These are phyloP conservation scores for Zosterops pallidus DNA, from an alignment of 2,113 vertebrate genomes.

Conservation along the genomic window DNA sequence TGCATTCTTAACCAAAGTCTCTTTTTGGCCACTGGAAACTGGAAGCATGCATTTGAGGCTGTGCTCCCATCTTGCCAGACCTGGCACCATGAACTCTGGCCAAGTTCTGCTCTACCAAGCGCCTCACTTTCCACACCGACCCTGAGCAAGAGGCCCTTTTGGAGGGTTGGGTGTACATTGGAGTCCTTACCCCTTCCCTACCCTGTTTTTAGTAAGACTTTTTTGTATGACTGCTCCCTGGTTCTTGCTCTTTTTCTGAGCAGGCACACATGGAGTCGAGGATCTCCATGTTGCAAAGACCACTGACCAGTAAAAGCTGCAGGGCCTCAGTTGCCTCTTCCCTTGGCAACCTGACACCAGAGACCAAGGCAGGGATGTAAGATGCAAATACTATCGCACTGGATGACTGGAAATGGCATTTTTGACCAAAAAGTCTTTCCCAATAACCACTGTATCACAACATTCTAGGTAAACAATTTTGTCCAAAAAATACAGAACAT, in stretches of 20 bases:
- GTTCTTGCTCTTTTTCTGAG: not conserved
- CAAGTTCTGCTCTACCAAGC: not conserved
- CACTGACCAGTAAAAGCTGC: fast-evolving
- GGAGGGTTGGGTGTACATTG: not conserved
- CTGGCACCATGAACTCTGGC: not conserved
- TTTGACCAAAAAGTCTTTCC: not conserved
- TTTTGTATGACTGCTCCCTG: not conserved
- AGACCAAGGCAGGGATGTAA: not conserved
- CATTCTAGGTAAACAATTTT: not conserved
- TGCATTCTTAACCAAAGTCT: not conserved
- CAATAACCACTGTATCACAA: not conserved
- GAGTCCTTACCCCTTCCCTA: not conserved
- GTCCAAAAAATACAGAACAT: not conserved
- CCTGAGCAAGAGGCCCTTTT: not conserved
- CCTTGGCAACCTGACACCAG: not conserved
- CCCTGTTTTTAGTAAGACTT: not conserved
- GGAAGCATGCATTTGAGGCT: not conserved
- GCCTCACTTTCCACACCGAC: fast-evolving
- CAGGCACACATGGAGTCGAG: fast-evolving
- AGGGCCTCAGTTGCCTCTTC: not conserved
- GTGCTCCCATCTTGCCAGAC: not conserved
- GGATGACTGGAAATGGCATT: not conserved
- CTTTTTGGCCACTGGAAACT: not conserved
- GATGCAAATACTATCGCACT: not conserved
- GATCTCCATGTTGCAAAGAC: not conserved